Evolutionary conservation across 1,140 invertebrate species (phyloP), one percentile per base, ranked within the genome.

Genomic region (Drosophila equinoxialis): DNA sequence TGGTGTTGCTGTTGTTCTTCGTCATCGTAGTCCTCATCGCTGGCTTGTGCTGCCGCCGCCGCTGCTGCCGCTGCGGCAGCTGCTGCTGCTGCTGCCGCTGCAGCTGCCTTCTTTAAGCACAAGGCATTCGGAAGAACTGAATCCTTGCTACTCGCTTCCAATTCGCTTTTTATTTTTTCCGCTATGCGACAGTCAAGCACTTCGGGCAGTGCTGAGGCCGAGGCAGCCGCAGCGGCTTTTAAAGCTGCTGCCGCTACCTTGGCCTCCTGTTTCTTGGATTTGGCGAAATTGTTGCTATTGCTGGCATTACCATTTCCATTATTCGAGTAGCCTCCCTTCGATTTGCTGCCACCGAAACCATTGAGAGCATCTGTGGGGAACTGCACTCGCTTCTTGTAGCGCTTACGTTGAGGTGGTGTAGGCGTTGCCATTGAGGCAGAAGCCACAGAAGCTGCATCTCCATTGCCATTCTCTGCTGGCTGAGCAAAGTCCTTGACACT

Each of bases 141-240:
- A 57, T 85, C 76, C 66, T 87, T 82, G 74, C 79, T 77, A n/a
- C 77, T 82, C 3, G 87, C 87, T 74, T 92, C 91, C 68, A 92
- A 60, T n/a, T 92, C 91, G 68, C 90, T 92, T 57, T 92, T 92
- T 67, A 92, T 92, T 70, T 92, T 92, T 71, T 92, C 91, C 6
- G 91, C 91, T 2, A 92, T 92, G 68, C 91, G 83, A 33, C 91
- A 92, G 54, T 92, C 91, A 0, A 92, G 73, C 14, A 92, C 90
- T 65, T 92, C 91, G n/a, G 91, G 90, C 48, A 92, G 42, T 2
- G 80, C 76, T 11, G 76, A 55, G 8, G 72, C 72, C 3, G 81
- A 74, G 3, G 78, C 78, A 6, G 74, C 77, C 13, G 80, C 77
- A 1, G 74, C 78, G 1, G 79, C 82, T 10, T 87, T 87, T 0